phyloP scores from a whole-genome alignment of 2,113 vertebrate species.

The Corapipo altera region DNA sequence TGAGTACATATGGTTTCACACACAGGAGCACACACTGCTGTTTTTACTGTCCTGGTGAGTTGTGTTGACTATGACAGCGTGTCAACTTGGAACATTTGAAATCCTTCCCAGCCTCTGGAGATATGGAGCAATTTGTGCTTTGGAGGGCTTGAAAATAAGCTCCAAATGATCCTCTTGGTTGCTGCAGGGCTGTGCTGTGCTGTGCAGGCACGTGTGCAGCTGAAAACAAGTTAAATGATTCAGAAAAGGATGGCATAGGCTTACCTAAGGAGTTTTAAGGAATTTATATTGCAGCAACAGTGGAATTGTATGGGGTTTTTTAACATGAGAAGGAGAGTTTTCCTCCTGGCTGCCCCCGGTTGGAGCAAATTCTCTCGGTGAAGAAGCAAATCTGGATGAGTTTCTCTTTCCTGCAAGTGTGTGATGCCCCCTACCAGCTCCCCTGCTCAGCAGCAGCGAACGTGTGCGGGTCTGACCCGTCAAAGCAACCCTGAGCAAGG shows the following conservation, averaged over 20 bases:
- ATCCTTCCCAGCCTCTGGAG: background rate
- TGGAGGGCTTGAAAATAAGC: background rate
- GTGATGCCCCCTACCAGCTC: background rate
- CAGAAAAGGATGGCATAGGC: background rate
- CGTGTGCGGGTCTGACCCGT: fast-evolving
- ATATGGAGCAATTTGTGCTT: background rate
- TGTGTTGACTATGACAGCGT: background rate
- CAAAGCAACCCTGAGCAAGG: background rate
- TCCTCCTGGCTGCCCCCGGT: background rate
- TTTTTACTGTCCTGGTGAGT: background rate
- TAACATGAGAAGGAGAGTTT: background rate
- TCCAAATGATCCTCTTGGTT: background rate
- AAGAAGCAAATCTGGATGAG: background rate
- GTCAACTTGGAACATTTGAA: background rate
- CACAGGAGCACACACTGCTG: background rate
- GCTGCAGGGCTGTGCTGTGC: background rate
- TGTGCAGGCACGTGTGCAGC: fast-evolving
- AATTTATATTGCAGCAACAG: background rate
- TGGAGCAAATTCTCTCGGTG: background rate
- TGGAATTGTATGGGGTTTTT: background rate
- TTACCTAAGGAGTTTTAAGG: background rate
- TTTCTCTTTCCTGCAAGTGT: background rate
- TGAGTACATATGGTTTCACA: background rate
- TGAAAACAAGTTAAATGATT: background rate
- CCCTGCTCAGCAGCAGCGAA: background rate